phyloP scores from a whole-genome alignment of 1,140 invertebrate genomes.

The Ostrea denselamellosa region DNA sequence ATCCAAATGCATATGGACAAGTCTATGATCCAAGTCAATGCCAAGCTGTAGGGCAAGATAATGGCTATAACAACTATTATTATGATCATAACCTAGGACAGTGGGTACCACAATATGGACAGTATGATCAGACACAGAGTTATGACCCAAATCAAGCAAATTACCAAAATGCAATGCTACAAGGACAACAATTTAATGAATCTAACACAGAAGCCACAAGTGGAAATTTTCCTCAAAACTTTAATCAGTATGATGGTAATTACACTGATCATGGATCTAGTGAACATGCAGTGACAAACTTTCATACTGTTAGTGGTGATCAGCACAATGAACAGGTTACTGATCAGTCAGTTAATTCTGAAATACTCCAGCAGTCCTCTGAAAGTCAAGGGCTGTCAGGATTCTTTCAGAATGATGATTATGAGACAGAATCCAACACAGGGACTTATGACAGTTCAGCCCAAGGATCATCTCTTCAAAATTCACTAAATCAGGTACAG shows the following conservation, averaged over 20 bases:
- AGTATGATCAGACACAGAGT: constrained; percentile 39
- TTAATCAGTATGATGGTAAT: not conserved
- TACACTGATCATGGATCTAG: constrained; percentile 26
- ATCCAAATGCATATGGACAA: constrained; percentile 28
- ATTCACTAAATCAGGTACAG: not conserved
- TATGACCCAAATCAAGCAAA: constrained; percentile 33
- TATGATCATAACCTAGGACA: constrained; percentile 37
- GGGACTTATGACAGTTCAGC: constrained; percentile 19
- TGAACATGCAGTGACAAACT: not conserved
- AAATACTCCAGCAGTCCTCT: not conserved
- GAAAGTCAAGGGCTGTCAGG: constrained; percentile 33
- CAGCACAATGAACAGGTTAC: constrained; percentile 1
- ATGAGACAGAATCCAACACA: constrained; percentile 34
- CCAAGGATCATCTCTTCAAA: constrained; percentile 31
- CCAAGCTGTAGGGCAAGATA: constrained; percentile 25
- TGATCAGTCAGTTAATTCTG: constrained; percentile 16
- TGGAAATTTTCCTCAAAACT: constrained; percentile 12
- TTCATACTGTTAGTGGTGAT: not conserved
- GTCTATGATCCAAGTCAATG: not conserved
- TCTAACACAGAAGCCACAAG: not conserved
- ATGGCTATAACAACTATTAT: constrained; percentile 42
- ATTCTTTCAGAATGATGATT: constrained; percentile 29
- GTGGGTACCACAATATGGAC: constrained; percentile 39
- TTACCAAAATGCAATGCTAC: constrained; percentile 36
- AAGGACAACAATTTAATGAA: not conserved